A percentile compares a stretch with the other conserved stretches of the same genome.
These are phyloP conservation scores for Crenichthys baileyi DNA, from an alignment of 2,797 vertebrate genomes.

Conservation along the genomic window DNA sequence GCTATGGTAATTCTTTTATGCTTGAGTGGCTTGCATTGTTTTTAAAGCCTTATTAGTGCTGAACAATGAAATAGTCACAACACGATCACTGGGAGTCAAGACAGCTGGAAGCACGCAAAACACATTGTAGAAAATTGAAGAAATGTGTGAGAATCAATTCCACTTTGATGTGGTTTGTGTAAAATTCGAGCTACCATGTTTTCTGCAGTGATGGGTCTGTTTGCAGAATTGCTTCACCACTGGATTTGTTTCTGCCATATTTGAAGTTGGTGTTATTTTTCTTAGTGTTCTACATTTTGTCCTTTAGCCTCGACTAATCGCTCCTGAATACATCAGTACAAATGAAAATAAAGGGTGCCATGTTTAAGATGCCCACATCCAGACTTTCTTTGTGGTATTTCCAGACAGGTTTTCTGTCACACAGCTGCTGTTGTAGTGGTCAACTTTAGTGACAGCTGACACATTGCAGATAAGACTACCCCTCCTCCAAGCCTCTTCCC, in stretches of 20 bases:
- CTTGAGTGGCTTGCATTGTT: slow-evolving; percentile 49
- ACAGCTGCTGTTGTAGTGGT: neutral
- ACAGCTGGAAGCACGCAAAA: slow-evolving; percentile 27
- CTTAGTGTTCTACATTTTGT: neutral
- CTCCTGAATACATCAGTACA: neutral
- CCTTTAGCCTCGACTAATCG: neutral
- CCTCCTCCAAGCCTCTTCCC: neutral
- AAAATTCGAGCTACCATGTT: slow-evolving; percentile 21
- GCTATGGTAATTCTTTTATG: slow-evolving; percentile 61
- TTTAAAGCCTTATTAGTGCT: slow-evolving; percentile 45
- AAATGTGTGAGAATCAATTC: slow-evolving; percentile 23
- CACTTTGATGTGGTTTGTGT: slow-evolving; percentile 2
- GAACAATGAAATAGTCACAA: slow-evolving; percentile 64
- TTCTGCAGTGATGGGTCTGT: slow-evolving; percentile 14
- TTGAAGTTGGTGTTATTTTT: slow-evolving; percentile 10
- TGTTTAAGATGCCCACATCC: neutral
- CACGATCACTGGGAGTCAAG: slow-evolving; percentile 29
- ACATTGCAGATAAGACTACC: neutral
- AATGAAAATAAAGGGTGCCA: neutral
- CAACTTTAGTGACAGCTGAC: slow-evolving; percentile 10
- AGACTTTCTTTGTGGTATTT: neutral
- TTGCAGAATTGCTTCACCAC: neutral
- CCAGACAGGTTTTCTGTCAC: slow-evolving; percentile 1
- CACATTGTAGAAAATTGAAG: slow-evolving; percentile 13
- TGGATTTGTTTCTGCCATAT: neutral